Evolutionary conservation across 2,797 vertebrate species (phyloP).

Genomic region (Muraenolepis orangiensis): DNA sequence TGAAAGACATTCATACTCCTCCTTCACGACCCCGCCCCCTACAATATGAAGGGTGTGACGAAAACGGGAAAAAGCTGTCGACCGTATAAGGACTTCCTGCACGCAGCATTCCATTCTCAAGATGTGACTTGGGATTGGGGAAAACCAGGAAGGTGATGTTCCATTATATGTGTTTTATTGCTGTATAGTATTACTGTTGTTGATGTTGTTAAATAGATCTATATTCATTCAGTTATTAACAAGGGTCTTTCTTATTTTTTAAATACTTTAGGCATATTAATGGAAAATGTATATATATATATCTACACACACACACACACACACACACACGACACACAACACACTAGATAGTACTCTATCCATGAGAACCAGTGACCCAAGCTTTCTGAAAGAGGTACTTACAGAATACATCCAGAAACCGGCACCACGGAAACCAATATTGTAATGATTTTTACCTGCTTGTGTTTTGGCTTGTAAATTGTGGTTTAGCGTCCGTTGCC

Average conservation of each 20-base stretch:
- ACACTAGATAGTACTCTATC: background rate
- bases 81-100: slow-evolving; percentile 43
- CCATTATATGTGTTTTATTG: slow-evolving; percentile 63
- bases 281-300: slow-evolving; percentile 26
- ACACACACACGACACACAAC: slow-evolving; percentile 9
- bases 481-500: slow-evolving; percentile 88
- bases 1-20: slow-evolving; percentile 48
- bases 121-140: slow-evolving; percentile 66
- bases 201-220: slow-evolving; percentile 66
- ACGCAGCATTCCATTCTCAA: slow-evolving; percentile 45
- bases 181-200: slow-evolving; percentile 75
- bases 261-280: slow-evolving; percentile 65
- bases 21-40: slow-evolving; percentile 14
- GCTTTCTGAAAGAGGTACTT: slow-evolving; percentile 54
- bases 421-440: slow-evolving; percentile 51
- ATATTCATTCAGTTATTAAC: slow-evolving; percentile 70
- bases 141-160: slow-evolving; percentile 41
- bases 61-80: slow-evolving; percentile 30
- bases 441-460: slow-evolving; percentile 47
- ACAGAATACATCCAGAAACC: slow-evolving; percentile 28
- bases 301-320: slow-evolving; percentile 5
- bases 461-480: slow-evolving; percentile 84
- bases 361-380: slow-evolving; percentile 3
- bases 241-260: slow-evolving; percentile 57
- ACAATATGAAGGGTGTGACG: slow-evolving; percentile 40